Conservation (phyloP, 1,140 invertebrate genomes). For the Sycophila sp. region DNA sequence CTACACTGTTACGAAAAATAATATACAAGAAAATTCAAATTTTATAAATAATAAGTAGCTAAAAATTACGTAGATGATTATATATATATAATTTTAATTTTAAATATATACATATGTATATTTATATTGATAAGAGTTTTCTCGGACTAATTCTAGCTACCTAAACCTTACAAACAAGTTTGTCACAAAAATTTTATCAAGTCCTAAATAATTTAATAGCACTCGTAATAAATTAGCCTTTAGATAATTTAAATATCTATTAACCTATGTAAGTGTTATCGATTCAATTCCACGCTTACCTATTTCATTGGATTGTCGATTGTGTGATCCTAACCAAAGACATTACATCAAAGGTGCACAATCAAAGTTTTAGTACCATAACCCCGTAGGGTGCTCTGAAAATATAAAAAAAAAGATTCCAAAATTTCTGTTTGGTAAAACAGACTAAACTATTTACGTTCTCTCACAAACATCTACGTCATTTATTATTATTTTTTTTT, state of each 20-base stretch:
- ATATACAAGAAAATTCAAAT: too few species aligned
- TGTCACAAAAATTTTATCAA: constrained; percentile 6
- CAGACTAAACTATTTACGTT: too few species aligned
- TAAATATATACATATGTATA: too few species aligned
- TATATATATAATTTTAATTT: neutral
- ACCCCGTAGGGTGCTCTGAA: constrained; percentile 63
- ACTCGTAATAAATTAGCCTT: constrained; percentile 19
- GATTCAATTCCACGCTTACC: constrained; percentile 33
- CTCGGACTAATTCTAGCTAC: too few species aligned
- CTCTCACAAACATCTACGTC: too few species aligned
- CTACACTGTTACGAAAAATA: too few species aligned
- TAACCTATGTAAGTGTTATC: neutral
- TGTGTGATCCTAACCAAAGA: constrained; percentile 25
- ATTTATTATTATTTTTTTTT: too few species aligned
- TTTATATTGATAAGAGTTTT: too few species aligned
- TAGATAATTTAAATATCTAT: neutral
- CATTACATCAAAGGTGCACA: constrained; percentile 23
- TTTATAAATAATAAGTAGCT: too few species aligned
- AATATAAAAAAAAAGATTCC: constrained; percentile 49
- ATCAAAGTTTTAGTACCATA: constrained; percentile 56
- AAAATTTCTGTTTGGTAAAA: constrained; percentile 10
- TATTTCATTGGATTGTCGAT: constrained; percentile 29
- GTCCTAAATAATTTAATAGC: constrained; percentile 13
- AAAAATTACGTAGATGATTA: too few species aligned
- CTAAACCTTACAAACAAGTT: too few species aligned